A percentile compares a stretch with the other conserved stretches of the same genome.
These are phyloP conservation scores for Orthonychiurus folsomi DNA, from an alignment of 2,888 invertebrate species.

Conservation along the genomic window DNA sequence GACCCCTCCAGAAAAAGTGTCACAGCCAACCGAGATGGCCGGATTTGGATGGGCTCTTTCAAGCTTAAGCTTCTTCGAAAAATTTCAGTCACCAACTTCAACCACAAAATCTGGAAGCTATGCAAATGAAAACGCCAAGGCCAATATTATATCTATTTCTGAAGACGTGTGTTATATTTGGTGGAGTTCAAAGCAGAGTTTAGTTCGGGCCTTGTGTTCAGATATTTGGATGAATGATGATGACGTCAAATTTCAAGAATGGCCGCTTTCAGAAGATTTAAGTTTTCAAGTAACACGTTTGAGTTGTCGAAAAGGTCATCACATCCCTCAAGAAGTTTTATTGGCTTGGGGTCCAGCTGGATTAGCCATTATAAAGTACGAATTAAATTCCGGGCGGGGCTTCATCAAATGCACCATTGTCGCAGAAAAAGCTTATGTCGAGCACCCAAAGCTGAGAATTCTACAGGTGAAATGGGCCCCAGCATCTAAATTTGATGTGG, in stretches of 20 bases:
- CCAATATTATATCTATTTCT: background rate
- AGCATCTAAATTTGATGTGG: background rate
- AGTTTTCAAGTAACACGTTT: background rate
- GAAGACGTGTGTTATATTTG: slow-evolving; percentile 8
- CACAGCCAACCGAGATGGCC: background rate
- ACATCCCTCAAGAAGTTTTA: background rate
- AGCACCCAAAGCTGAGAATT: slow-evolving; percentile 2
- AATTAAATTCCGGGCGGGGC: background rate
- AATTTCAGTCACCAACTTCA: too few relatives aligned
- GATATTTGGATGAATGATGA: slow-evolving; percentile 7
- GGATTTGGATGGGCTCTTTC: background rate
- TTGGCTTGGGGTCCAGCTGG: background rate
- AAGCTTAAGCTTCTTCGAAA: background rate
- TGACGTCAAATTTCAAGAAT: background rate
- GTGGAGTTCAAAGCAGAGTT: background rate
- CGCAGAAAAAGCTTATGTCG: slow-evolving; percentile 8
- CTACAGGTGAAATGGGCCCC: slow-evolving; percentile 12
- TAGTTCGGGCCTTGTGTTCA: slow-evolving; percentile 2
- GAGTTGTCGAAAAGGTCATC: background rate
- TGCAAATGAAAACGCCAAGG: too few relatives aligned
- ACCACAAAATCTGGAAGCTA: too few relatives aligned
- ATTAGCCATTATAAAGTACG: background rate
- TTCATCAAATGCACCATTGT: background rate
- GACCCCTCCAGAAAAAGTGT: too few relatives aligned
- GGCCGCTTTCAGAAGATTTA: background rate